Evolutionary conservation across 2,888 invertebrate species (phyloP), one percentile per base, ranked within the genome.

Genomic region (Cerceris rybyensis): DNA sequence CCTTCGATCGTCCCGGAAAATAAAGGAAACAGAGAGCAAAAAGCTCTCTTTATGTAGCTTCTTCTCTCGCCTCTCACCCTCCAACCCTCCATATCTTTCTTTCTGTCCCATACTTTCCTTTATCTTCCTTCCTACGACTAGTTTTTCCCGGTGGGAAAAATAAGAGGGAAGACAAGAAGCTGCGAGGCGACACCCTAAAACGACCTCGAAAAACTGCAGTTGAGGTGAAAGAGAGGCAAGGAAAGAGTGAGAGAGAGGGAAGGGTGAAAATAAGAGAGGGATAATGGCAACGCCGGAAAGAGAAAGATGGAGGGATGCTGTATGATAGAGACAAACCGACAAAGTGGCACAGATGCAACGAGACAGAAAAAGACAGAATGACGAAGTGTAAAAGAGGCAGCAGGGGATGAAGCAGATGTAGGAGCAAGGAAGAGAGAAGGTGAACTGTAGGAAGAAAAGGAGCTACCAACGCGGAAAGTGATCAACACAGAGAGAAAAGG

Each of bases 1-100:
- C 42, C n/a, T n/a, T 13, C 68, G 63, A 76, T 76, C 63, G 52
- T 66, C 39, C 50, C 43, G n/a, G 16, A 61, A 75, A 58, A 77
- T 60, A 61, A 64, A 43, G 39, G 5, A 6, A 13, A 16, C 11
- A 0, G n/a, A 41, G 54, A 41, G 54, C 52, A 42, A 59, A 16
- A n/a, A 65, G 16, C 75, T 43, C 54, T 64, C 68, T 43, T 16
- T 28, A 8, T 16, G 9, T 50, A 7, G 6, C 50, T 50, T 11
- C 46, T 46, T 11, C 17, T 2, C 49, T 7, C 14, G 16, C 8
- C 28, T 13, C 49, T 28, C 28, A 28, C 28, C 28, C 14, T 43
- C 52, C n/a, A n/a, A n/a, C n/a, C 42, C 14, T 42, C 42, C 42
- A 4, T 17, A 4, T n/a, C 28, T 28, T 41, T 8, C 13, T 7